Base-by-base conservation (phyloP, 2,888 invertebrate species). In the Clitarchus hookeri region DNA sequence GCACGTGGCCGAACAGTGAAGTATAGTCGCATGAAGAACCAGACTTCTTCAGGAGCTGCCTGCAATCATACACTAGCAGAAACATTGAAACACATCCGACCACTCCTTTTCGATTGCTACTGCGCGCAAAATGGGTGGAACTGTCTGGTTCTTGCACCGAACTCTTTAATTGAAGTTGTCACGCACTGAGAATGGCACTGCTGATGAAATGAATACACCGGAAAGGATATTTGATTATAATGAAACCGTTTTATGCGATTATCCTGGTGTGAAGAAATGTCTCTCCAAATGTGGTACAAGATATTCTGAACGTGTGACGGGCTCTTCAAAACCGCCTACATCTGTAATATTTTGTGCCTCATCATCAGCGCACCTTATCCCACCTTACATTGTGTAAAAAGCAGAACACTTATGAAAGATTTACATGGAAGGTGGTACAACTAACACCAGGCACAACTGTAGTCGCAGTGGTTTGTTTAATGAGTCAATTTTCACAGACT, bases 181-280 rank as follows among this genome's bases (percentile, higher is more conserved):
- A 6, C 6, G 11, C 11, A 78, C n/a, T 16, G 78, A 78, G 11
- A 26, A 48, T 48, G 48, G 12, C 48, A 48, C 48, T 48, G 48
- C 48, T 48, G 48, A 48, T 48, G 48, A 48, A 48, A 48, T 48
- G 78, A 26, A 0, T 8, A 54, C 84, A n/a, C 26, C 84, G 8
- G 8, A 65, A 26, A 84, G 65, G 1, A 65, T 84, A 1, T 12
- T 65, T 77, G 54, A 84, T 27, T 84, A 25, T 65, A 65, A 84
- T 36, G 77, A 84, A 65, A 65, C 65, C n/a, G 25, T 54, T 27
- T 77, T 84, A 25, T n/a, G 19, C 13, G 84, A 84, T 36, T 16
- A 84, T 65, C 84, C 65, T 19, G 84, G 84, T 65, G 65, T 25
- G 77, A 84, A 84, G 44, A 84, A 84, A 27, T 53, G 25, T 26